Conservation (phyloP, 92 coral and sea anemone genomes). For the Pocillopora grandis region DNA sequence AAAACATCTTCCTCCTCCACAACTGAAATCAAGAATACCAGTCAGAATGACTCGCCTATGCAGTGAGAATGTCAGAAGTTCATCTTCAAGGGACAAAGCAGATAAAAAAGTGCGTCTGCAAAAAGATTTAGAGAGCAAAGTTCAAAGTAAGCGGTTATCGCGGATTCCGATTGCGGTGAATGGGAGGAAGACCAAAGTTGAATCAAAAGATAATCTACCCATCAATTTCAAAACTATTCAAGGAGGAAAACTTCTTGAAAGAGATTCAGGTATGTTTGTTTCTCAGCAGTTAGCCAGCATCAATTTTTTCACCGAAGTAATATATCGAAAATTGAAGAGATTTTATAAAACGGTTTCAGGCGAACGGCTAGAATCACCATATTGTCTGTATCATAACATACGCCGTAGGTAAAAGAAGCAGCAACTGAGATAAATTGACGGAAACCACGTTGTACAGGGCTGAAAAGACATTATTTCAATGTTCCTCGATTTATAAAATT, state of each 20-base stretch:
- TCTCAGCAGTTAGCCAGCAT: neutral
- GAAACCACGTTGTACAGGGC: no score
- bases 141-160: conserved; percentile 1
- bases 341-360: no score
- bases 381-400: no score
- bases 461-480: no score
- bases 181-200: neutral
- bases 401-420: no score
- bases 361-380: no score
- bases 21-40: conserved; percentile 23
- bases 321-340: neutral
- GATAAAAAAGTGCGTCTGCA: neutral
- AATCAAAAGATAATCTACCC: neutral
- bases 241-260: neutral
- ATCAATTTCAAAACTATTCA: neutral
- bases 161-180: conserved; percentile 10
- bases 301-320: no score
- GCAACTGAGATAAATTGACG: no score
- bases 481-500: no score
- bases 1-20: conserved; percentile 12
- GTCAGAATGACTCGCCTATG: conserved; percentile 17
- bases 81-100: neutral
- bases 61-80: conserved; percentile 13
- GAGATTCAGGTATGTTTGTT: conserved; percentile 12
- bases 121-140: conserved; percentile 4